These are phyloP conservation scores for Schmidtea mediterranea DNA, from an alignment of 1,140 invertebrate species.

Conservation along the genomic window DNA sequence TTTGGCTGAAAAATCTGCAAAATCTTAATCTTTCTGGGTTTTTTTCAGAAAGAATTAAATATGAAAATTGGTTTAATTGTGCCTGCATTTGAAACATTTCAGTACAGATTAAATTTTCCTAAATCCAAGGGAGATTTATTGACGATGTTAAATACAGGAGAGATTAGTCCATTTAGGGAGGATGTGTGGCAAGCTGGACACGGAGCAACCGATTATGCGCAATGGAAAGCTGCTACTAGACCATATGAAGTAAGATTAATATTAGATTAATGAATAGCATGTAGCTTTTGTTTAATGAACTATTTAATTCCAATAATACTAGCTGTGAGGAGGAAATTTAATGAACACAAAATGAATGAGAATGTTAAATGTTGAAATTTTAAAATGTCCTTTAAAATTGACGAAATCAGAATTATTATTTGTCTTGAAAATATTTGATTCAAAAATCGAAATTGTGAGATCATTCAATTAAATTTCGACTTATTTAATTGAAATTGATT, in stretches of 20 bases:
- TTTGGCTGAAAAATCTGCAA: no score
- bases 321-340: no score
- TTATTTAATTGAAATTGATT: no score
- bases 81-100: constrained; percentile 65
- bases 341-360: no score
- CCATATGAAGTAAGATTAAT: constrained; percentile 42
- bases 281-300: background rate
- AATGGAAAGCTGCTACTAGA: constrained; percentile 46
- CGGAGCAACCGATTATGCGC: constrained; percentile 52
- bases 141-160: constrained; percentile 42
- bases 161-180: constrained; percentile 51
- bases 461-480: no score
- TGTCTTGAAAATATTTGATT: no score
- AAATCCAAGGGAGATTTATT: constrained; percentile 48
- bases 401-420: no score
- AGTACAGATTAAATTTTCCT: constrained; percentile 52
- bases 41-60: background rate
- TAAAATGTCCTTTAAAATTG: no score
- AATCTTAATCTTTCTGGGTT: constrained; percentile 2
- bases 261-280: background rate
- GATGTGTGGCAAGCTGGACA: constrained; percentile 47
- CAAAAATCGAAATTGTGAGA: no score
- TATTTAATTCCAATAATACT: no score
- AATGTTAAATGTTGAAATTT: no score
- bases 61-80: constrained; percentile 42